Conservation (phyloP, 2,888 invertebrate genomes). For the Cylloceria caligata region DNA sequence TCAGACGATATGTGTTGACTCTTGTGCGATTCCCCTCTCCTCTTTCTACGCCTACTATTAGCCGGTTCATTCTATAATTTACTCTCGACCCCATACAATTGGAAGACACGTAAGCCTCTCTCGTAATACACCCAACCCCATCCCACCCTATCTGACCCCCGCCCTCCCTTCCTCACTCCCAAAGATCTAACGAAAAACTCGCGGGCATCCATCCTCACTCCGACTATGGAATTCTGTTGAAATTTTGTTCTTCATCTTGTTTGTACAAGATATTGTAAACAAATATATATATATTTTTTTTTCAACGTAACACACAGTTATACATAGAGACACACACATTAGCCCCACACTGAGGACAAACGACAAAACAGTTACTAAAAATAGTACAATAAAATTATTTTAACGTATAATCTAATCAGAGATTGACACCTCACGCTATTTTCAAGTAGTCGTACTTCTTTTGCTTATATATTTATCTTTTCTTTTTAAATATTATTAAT, state of each 20-base stretch:
- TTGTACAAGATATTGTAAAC: slow-evolving; percentile 59
- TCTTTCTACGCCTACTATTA: slow-evolving; percentile 60
- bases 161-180: too few relatives aligned
- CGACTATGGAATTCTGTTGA: slow-evolving; percentile 33
- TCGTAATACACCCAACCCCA: slow-evolving; percentile 29
- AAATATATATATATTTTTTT: slow-evolving; percentile 22
- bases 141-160: too few relatives aligned
- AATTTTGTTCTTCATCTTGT: slow-evolving; percentile 42
- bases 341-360: slow-evolving; percentile 64
- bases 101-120: slow-evolving; percentile 63
- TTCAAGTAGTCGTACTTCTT: neutral
- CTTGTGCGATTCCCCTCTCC: slow-evolving; percentile 57
- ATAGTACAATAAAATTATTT: slow-evolving; percentile 47
- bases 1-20: slow-evolving; percentile 56
- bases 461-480: neutral
- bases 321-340: slow-evolving; percentile 64
- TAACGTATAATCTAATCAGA: slow-evolving; percentile 24
- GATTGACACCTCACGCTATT: neutral
- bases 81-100: slow-evolving; percentile 57
- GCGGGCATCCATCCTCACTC: slow-evolving; percentile 19
- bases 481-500: neutral
- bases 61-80: slow-evolving; percentile 60
- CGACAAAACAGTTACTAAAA: slow-evolving; percentile 60
- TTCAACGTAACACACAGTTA: slow-evolving; percentile 65
- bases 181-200: slow-evolving; percentile 25